Percentiles rank a stretch among this genome's conserved stretches.
Evolutionary conservation across 2,888 invertebrate genomes (phyloP).

Genomic region (Labia minor): DNA sequence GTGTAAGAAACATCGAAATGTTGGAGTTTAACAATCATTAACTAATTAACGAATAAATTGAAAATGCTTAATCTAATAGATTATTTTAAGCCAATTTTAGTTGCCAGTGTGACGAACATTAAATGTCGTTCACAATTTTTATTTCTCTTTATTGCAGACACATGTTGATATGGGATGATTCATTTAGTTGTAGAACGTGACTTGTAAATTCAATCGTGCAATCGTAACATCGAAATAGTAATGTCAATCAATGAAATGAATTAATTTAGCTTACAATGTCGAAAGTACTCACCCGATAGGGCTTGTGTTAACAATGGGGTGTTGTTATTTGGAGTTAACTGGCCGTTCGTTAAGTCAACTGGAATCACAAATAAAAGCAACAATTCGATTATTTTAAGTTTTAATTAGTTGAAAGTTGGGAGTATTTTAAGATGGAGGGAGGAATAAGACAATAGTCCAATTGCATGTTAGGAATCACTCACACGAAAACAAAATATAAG

Average conservation of each 20-base stretch:
- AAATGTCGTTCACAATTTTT: not conserved
- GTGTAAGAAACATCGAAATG: no score
- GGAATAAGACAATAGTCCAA: no score
- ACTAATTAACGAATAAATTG: no score
- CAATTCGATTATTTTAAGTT: constrained; percentile 14
- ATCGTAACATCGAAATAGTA: not conserved
- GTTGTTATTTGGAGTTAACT: constrained; percentile 92
- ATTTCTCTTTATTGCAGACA: not conserved
- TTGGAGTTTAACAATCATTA: no score
- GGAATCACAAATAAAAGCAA: constrained; percentile 39
- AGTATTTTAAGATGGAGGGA: no score
- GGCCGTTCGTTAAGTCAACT: constrained; percentile 93
- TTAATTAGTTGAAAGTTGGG: no score
- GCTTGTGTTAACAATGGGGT: constrained; percentile 91
- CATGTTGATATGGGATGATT: not conserved
- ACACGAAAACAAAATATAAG: no score
- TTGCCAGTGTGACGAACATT: not conserved
- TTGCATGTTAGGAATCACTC: no score
- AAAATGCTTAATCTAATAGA: no score
- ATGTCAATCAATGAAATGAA: not conserved
- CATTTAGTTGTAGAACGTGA: not conserved
- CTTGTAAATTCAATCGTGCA: not conserved
- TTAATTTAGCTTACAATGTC: constrained; percentile 8
- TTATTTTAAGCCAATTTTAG: no score
- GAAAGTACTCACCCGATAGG: constrained; percentile 68